Percentiles rank a stretch among this genome's conserved stretches.
These are phyloP conservation scores for Drosophila repleta DNA, from an alignment of 1,140 invertebrate genomes.

Conservation along the genomic window DNA sequence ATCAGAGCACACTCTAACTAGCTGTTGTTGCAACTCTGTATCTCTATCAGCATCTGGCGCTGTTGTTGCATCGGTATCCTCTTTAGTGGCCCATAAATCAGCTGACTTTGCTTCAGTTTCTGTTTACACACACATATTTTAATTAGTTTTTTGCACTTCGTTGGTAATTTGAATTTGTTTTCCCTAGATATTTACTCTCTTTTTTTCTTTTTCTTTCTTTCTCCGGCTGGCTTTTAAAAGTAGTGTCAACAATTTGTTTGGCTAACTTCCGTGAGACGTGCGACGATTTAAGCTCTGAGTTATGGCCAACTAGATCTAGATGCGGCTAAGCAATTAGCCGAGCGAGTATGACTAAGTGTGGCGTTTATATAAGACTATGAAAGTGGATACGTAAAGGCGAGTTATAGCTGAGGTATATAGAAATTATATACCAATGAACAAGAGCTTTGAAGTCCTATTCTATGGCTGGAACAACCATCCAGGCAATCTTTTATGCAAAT, in stretches of 20 bases:
- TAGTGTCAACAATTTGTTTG: slow-evolving; percentile 21
- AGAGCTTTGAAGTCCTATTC: no score
- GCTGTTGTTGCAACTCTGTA: neutral
- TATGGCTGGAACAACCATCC: no score
- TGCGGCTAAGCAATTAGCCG: neutral
- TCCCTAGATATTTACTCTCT: slow-evolving; percentile 1
- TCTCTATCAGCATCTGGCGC: slow-evolving; percentile 21
- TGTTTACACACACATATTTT: slow-evolving; percentile 66
- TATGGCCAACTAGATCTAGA: slow-evolving; percentile 3
- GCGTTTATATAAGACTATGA: no score
- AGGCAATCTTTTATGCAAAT: neutral
- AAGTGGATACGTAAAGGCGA: no score
- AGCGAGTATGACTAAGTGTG: neutral
- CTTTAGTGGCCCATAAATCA: slow-evolving; percentile 68
- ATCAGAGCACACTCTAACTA: no score
- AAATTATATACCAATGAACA: no score
- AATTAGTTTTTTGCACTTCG: slow-evolving; percentile 56
- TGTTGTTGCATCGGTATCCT: slow-evolving; percentile 6
- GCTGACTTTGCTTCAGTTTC: slow-evolving; percentile 39
- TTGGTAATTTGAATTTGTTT: slow-evolving; percentile 25
- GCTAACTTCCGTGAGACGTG: slow-evolving; percentile 8
- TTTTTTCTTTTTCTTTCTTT: no score
- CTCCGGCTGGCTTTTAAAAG: no score
- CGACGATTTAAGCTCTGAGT: slow-evolving; percentile 2
- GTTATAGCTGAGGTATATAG: no score